A percentile compares a stretch with the other conserved stretches of the same genome.
Conservation (phyloP, 2,888 invertebrate species). For the Pristionchus maxplancki region DNA sequence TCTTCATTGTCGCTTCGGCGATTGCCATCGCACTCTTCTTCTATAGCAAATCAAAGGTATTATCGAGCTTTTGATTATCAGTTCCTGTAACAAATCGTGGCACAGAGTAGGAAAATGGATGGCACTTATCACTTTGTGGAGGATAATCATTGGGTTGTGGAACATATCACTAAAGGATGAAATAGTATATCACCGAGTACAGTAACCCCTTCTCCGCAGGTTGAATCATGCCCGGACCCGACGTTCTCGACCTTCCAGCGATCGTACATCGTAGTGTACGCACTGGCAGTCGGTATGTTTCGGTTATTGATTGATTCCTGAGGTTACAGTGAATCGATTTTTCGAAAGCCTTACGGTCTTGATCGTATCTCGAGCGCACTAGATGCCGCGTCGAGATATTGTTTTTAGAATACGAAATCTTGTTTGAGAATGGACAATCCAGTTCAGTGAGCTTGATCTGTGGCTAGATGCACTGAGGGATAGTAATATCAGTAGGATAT, state of each 20-base stretch:
- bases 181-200: not conserved
- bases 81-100: not conserved
- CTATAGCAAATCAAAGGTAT: conserved; percentile 67
- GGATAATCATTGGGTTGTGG: not conserved
- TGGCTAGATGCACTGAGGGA: no score
- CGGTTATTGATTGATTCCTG: not conserved
- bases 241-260: conserved; percentile 79
- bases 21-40: conserved; percentile 39
- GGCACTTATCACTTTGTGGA: rapidly evolving
- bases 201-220: conserved; percentile 54
- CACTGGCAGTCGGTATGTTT: conserved; percentile 80
- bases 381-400: conserved; percentile 24
- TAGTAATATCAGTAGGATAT: no score
- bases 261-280: conserved; percentile 80
- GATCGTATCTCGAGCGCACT: not conserved
- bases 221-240: conserved; percentile 70
- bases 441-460: not conserved
- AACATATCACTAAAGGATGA: no score
- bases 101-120: not conserved
- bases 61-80: conserved; percentile 77
- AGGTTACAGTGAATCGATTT: not conserved
- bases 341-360: not conserved
- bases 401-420: not conserved
- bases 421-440: not conserved
- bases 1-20: conserved; percentile 26